Evolutionary conservation across 1,140 invertebrate species (phyloP), one percentile per base, ranked within the genome.

Genomic region (Drosophila pectinifera): DNA sequence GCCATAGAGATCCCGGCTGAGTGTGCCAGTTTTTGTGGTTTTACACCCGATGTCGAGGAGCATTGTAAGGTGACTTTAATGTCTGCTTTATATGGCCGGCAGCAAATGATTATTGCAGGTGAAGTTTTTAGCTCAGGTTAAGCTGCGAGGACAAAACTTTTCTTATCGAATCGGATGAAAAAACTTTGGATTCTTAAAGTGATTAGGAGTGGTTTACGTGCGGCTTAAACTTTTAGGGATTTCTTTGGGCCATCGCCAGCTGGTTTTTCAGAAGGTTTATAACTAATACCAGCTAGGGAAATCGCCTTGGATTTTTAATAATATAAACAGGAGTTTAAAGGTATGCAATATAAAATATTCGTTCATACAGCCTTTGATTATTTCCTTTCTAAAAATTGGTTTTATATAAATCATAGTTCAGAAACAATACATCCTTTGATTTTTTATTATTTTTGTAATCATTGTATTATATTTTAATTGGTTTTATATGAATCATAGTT

Each of bases 71-170:
- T 63, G 62, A 42, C 80, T 65, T 74, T 82, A 62, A 74, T 74
- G 80, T 68, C 62, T 77, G 20, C 64, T 82, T 82, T 70, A 70
- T 78, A 79, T 65, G 73, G 67, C 36, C 63, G 62, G 51, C 46
- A 49, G 41, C 49, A 82, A 70, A 83, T 83, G 69, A 73, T 70
- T 70, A 83, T 83, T 83, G 80, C 43, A 55, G 69, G 49, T 63
- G 58, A 74, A 63, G 72, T 63, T 74, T 74, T 73, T 46, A 36
- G 31, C 36, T 41, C 42, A 26, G 49, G 42, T 45, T 72, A 72
- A 72, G 70, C 49, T 61, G n/a, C 13, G 18, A 49, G 42, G 61
- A 28, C 43, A 58, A 65, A 75, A 75, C 53, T 75, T 75, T 46
- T 42, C 54, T 53, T 65, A 75, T 73, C 67, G 56, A 58, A 73